phyloP scores from a whole-genome alignment of 2,888 invertebrate species.

The Lepidochrysops patricia region DNA sequence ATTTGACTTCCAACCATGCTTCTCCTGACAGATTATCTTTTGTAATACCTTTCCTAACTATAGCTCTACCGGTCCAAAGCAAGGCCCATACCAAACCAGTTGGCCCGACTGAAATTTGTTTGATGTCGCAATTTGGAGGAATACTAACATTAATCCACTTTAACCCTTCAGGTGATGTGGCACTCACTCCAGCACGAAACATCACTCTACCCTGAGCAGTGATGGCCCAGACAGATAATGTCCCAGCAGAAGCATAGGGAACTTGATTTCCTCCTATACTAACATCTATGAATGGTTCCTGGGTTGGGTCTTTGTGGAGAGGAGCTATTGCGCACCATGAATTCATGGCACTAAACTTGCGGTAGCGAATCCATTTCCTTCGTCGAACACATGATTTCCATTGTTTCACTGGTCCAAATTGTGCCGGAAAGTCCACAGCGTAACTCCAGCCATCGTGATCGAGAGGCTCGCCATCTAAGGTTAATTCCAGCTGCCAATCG shows the following conservation, averaged over 20 bases:
- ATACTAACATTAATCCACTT: slow-evolving; percentile 88
- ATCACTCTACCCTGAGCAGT: slow-evolving; percentile 93
- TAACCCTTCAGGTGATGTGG: slow-evolving; percentile 88
- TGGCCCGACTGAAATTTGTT: slow-evolving; percentile 89
- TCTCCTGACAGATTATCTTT: slow-evolving; percentile 82
- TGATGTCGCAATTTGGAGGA: slow-evolving; percentile 86
- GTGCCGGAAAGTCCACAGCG: slow-evolving; percentile 92
- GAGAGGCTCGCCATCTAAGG: slow-evolving; percentile 88
- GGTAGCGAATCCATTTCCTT: slow-evolving; percentile 90
- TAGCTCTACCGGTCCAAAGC: slow-evolving; percentile 86
- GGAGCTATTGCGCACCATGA: slow-evolving; percentile 95
- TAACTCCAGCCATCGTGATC: slow-evolving; percentile 96
- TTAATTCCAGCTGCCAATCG: slow-evolving; percentile 91
- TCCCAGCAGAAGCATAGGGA: slow-evolving; percentile 83
- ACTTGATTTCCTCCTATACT: slow-evolving; percentile 89
- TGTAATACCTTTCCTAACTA: slow-evolving; percentile 88
- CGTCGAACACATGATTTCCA: slow-evolving; percentile 94
- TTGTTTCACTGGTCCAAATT: slow-evolving; percentile 84
- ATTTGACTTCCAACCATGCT: slow-evolving; percentile 87
- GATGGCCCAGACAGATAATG: slow-evolving; percentile 92
- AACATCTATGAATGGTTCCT: slow-evolving; percentile 95
- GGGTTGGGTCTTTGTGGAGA: slow-evolving; percentile 90
- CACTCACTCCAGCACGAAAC: slow-evolving; percentile 87
- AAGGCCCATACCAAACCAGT: slow-evolving; percentile 92
- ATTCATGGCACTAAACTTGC: slow-evolving; percentile 91